Evolutionary conservation across 2,113 vertebrate species (phyloP), one percentile per base, ranked within the genome.

Genomic region (Felis chaus): DNA sequence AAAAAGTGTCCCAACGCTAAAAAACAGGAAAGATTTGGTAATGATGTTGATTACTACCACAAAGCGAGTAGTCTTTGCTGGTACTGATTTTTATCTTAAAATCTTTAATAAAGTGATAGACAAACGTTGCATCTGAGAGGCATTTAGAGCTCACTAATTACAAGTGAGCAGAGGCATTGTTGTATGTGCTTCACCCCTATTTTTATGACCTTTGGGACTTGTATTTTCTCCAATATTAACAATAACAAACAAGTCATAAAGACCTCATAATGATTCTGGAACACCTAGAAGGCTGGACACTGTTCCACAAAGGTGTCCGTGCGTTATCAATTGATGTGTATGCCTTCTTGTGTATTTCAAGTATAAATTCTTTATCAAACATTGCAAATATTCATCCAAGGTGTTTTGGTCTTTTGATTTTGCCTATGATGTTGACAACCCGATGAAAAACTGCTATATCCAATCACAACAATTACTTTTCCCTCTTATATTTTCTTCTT

Each of bases 391-490:
- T 66, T 73, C 23, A 86, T 27, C 13, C 2, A 29, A 0, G 1
- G 39, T 57, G n/a, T 55, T 74, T 82, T 57, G 33, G 21, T 65
- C 27, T 65, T 92, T 89, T 33, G 33, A 55, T 66, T 97, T 61
- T 86, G 6, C 55, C 6, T 78, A 1, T 33, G 19, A 55, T 39
- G 29, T 48, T 80, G 29, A 13, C 53, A n/a, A 7, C 16, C 33
- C 23, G 15, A 41, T 23, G 19, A 50, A 94, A 95, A 82, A 12
- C 6, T 11, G 25, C 41, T 29, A 0, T 27, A 7, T 27, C 21
- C 50, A 45, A 92, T 53, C 50, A 66, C 92, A 36, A 23, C 33
- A 61, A 31, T n/a, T 18, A 11, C 55, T 87, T 65, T 73, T 33
- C 31, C 74, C 14, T 55, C 12, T 21, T n/a, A 2, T 11, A 18